These are phyloP conservation scores for Turritopsis dohrnii DNA, from an alignment of 30 jellyfish, hydroid and myxozoan genomes.

Conservation along the genomic window DNA sequence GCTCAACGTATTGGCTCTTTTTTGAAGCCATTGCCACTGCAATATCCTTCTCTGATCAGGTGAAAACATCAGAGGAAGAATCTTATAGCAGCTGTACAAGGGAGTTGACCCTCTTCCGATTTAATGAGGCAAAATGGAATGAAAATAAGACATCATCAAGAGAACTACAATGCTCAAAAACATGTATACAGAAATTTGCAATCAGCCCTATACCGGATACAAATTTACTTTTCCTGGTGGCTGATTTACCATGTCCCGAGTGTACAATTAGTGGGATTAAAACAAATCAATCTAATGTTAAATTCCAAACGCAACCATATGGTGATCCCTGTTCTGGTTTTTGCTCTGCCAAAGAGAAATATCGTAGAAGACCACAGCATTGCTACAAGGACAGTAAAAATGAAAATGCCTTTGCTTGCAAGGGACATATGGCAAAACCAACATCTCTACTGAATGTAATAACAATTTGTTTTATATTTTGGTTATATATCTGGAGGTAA, in stretches of 20 bases:
- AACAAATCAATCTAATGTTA: too few species aligned
- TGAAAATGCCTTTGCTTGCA: not conserved
- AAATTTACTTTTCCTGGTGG: not conserved
- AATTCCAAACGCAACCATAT: too few species aligned
- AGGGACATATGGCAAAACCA: not conserved
- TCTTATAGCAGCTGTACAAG: conserved; percentile 20
- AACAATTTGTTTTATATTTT: not conserved
- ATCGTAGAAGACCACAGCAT: not conserved
- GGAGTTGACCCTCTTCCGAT: conserved; percentile 17
- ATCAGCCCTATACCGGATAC: not conserved
- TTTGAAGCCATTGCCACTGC: not conserved
- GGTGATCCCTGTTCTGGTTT: too few species aligned
- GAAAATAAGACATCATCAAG: not conserved
- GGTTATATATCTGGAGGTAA: not conserved
- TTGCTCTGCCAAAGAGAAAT: not conserved
- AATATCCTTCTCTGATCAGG: not conserved
- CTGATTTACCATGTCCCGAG: not conserved
- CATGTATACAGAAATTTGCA: not conserved
- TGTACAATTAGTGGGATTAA: not conserved
- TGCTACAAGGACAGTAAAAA: not conserved
- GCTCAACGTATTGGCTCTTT: conserved; percentile 6
- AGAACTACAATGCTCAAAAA: not conserved
- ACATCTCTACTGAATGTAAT: not conserved
- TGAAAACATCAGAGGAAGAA: not conserved
- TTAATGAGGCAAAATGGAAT: conserved; percentile 4